Percentiles rank a stretch among this genome's conserved stretches.
These are phyloP conservation scores for Sapajus apella DNA, from an alignment of 2,113 vertebrate species.

Conservation along the genomic window DNA sequence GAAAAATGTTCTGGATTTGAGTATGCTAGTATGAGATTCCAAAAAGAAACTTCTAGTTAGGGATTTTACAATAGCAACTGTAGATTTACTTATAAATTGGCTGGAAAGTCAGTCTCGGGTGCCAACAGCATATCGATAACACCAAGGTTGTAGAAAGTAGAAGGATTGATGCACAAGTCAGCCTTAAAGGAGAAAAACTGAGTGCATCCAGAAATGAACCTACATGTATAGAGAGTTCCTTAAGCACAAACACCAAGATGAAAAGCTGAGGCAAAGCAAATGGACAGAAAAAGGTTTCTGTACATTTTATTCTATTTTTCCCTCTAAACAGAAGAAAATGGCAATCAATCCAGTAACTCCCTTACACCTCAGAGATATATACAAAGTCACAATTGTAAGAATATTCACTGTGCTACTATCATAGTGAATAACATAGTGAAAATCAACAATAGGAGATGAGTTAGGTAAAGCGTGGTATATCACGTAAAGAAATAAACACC, in stretches of 20 bases:
- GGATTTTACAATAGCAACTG: not conserved
- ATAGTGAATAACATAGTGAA: constrained; percentile 2
- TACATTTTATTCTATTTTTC: not conserved
- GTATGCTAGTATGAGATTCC: not conserved
- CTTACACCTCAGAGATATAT: not conserved
- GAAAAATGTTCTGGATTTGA: not conserved
- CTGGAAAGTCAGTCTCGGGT: not conserved
- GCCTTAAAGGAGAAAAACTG: not conserved
- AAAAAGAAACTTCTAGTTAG: not conserved
- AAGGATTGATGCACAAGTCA: not conserved
- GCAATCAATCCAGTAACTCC: not conserved
- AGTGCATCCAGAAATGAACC: not conserved
- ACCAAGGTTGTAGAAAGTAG: not conserved
- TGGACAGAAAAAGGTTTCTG: not conserved
- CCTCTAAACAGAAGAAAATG: not conserved
- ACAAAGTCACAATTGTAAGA: not conserved
- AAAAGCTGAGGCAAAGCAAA: constrained; percentile 2
- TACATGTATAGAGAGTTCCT: not conserved
- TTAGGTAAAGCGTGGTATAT: not conserved
- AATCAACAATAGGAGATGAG: not conserved
- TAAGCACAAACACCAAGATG: not conserved
- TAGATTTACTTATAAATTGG: not conserved
- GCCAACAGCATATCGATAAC: not conserved
- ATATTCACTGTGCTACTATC: not conserved
- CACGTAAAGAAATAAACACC: not conserved